Evolutionary conservation across 2,113 vertebrate species (phyloP), one percentile per base, ranked within the genome.

Genomic region (Siphamia tubifer): DNA sequence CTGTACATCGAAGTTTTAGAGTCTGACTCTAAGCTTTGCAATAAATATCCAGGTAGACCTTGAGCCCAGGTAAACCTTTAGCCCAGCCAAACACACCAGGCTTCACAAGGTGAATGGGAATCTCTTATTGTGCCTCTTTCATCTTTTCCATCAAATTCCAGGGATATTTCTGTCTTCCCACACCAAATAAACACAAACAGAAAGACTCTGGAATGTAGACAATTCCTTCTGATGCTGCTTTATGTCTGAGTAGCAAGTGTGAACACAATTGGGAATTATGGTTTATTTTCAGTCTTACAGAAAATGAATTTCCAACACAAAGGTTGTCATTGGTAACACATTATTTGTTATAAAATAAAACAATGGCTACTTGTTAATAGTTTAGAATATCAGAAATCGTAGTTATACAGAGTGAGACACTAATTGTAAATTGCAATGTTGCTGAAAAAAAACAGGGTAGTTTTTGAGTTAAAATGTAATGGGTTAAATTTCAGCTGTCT

Each of bases 141-240:
- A 57, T 63, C 69, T 39, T 52, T 75, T 38, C 65, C 66, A 73
- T 86, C 63, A 81, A 76, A 89, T 89, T 86, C 79, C 83, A 65
- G 40, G 19, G 63, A 84, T 84, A 32, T 64, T 80, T 79, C 24
- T 55, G 48, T 67, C 66, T 52, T 70, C 36, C 57, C 32, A 44
- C 32, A 3, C 36, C 61, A 77, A 73, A 42, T 63, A 73, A 78
- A 74, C 44, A 71, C 52, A 48, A 61, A 74, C 61, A 72, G 73
- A 77, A 80, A 72, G 49, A 58, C 25, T 47, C 17, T 68, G 79
- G 79, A 84, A 82, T 81, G 60, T 34, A 25, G 54, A 58, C 48
- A 69, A 57, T 56, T 74, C 25, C 39, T 66, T 55, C 19, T 58
- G 36, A 55, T 66, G 21, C 19, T 21, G 21, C 21, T 49, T 11